Conservation (phyloP, 2,113 vertebrate species). For the Caracal caracal region DNA sequence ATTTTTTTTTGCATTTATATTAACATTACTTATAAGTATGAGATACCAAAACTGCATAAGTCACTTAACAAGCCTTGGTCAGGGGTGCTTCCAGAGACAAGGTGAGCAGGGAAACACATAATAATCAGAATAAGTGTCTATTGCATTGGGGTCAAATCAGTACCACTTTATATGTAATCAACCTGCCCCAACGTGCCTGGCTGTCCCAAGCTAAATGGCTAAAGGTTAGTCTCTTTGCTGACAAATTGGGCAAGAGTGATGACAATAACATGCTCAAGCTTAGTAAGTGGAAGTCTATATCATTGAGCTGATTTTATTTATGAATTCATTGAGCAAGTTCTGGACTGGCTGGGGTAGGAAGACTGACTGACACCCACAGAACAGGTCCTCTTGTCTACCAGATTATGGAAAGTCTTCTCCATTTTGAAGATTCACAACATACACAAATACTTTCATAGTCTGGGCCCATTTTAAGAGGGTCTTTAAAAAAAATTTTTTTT, state of each 20-base stretch:
- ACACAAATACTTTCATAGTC: not conserved
- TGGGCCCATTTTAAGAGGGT: not conserved
- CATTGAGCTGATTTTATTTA: not conserved
- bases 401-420: not conserved
- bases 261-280: not conserved
- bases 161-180: not conserved
- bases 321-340: not conserved
- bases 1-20: constrained; percentile 18
- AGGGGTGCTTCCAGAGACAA: not conserved
- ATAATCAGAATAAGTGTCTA: not conserved
- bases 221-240: not conserved
- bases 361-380: not conserved
- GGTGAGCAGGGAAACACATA: not conserved
- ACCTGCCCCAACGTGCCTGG: not conserved
- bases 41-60: not conserved
- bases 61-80: not conserved
- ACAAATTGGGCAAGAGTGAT: no score
- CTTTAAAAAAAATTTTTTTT: not conserved
- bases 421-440: not conserved
- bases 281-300: not conserved
- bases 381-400: not conserved
- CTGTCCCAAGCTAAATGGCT: not conserved
- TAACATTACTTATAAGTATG: not conserved
- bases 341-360: not conserved
- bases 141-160: not conserved